phyloP scores from a whole-genome alignment of 2,888 invertebrate genomes.

The Acleris cristana region DNA sequence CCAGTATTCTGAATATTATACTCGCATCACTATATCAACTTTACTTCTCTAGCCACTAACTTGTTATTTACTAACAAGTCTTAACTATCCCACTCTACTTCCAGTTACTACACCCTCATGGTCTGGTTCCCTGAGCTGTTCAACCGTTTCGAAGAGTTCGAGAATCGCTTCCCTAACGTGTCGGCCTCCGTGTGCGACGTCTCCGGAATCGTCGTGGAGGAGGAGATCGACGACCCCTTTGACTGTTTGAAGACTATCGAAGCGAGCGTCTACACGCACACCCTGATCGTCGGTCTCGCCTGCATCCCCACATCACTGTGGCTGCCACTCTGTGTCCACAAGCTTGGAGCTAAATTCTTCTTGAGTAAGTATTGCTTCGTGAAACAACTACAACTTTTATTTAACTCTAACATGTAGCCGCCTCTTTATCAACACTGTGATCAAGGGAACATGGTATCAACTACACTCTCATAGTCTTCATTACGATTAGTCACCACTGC shows the following conservation, averaged over 20 bases:
- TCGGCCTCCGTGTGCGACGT: slow-evolving; percentile 91
- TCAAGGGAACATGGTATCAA: too few species aligned
- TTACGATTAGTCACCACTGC: too few species aligned
- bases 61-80: too few species aligned
- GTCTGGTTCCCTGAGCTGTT: slow-evolving; percentile 96
- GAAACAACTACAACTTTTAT: not conserved
- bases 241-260: slow-evolving; percentile 87
- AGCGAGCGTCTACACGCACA: slow-evolving; percentile 88
- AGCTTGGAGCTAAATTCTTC: slow-evolving; percentile 92
- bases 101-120: slow-evolving; percentile 95
- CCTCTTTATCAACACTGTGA: too few species aligned
- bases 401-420: too few species aligned
- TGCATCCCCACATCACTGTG: slow-evolving; percentile 92
- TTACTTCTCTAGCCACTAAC: too few species aligned
- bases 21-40: too few species aligned
- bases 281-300: slow-evolving; percentile 90
- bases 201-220: slow-evolving; percentile 85
- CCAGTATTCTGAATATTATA: too few species aligned
- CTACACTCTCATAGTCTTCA: too few species aligned
- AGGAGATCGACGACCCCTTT: slow-evolving; percentile 76
- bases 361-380: slow-evolving; percentile 84
- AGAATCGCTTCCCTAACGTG: slow-evolving; percentile 85
- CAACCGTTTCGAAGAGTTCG: slow-evolving; percentile 91
- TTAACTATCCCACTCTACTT: slow-evolving; percentile 41
- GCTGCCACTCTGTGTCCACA: slow-evolving; percentile 91